These are phyloP conservation scores for Drosophila arizonae DNA, from an alignment of 1,140 invertebrate species.

Conservation along the genomic window DNA sequence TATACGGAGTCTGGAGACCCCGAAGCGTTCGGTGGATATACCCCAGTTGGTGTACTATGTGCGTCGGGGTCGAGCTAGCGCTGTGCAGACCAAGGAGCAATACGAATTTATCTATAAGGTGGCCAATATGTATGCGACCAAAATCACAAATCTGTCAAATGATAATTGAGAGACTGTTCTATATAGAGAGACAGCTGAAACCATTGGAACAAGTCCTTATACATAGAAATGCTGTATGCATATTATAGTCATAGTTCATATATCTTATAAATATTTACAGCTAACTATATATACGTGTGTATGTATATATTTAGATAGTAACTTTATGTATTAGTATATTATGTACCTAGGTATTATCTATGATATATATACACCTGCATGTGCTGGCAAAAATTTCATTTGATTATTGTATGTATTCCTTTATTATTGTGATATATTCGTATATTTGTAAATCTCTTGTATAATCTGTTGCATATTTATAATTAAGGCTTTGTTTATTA, in stretches of 20 bases:
- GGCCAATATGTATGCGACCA: constrained; percentile 82
- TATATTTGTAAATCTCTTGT: constrained; percentile 71
- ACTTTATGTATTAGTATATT: constrained; percentile 45
- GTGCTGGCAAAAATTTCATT: constrained; percentile 70
- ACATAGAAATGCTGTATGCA: constrained; percentile 43
- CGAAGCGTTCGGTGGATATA: constrained; percentile 90
- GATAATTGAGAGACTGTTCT: constrained; percentile 62
- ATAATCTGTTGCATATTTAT: constrained; percentile 81
- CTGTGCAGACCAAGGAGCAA: constrained; percentile 91
- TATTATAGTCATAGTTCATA: constrained; percentile 53
- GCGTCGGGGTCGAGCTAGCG: constrained; percentile 92
- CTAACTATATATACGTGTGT: constrained; percentile 18
- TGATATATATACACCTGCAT: constrained; percentile 32
- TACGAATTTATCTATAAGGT: constrained; percentile 88
- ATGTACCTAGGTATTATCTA: constrained; percentile 46
- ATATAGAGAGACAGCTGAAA: constrained; percentile 18
- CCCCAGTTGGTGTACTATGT: constrained; percentile 92
- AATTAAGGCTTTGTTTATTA: constrained; percentile 61
- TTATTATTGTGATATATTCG: constrained; percentile 81
- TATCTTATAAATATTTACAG: constrained; percentile 15
- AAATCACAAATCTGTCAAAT: constrained; percentile 80
- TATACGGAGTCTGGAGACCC: constrained; percentile 91
- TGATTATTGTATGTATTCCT: constrained; percentile 78
- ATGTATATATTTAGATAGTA: constrained; percentile 34
- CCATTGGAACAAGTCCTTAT: constrained; percentile 53